Conservation (phyloP, 2,113 vertebrate species). For the Phalacrocorax brasilianus region DNA sequence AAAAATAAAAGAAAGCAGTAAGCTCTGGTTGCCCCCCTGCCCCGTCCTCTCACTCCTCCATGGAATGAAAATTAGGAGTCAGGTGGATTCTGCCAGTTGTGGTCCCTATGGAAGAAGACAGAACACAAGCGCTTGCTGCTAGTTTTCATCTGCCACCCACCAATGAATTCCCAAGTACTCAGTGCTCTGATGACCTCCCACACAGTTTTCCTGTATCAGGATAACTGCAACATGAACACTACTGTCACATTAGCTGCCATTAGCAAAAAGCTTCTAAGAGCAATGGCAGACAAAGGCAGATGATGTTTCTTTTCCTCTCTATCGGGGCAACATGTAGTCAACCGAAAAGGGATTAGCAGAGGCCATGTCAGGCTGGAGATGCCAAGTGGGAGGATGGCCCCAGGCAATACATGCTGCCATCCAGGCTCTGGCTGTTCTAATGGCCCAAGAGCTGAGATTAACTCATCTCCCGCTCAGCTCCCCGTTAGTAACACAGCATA, state of each 20-base stretch:
- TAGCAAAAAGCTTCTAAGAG: neutral
- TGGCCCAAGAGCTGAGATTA: neutral
- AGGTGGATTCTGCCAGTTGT: accelerated
- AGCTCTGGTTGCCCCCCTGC: neutral
- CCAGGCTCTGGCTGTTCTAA: neutral
- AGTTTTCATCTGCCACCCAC: neutral
- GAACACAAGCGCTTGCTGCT: accelerated
- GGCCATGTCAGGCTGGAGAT: neutral
- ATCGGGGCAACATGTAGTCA: neutral
- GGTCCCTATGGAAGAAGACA: neutral
- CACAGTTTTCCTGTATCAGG: accelerated
- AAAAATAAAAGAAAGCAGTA: too few relatives aligned
- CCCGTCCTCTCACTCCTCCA: neutral
- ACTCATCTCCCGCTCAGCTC: neutral
- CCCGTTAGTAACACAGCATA: neutral
- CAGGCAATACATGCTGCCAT: neutral
- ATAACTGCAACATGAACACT: accelerated
- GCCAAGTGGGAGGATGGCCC: neutral
- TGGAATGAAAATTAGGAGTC: neutral
- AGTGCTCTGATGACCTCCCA: neutral
- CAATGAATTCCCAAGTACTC: neutral
- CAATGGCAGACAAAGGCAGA: neutral
- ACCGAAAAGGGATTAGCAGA: neutral
- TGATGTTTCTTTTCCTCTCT: neutral
- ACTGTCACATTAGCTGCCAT: neutral